Evolutionary conservation across 2,888 invertebrate species (phyloP), one percentile per base, ranked within the genome.

Genomic region (Drosophila birchii): DNA sequence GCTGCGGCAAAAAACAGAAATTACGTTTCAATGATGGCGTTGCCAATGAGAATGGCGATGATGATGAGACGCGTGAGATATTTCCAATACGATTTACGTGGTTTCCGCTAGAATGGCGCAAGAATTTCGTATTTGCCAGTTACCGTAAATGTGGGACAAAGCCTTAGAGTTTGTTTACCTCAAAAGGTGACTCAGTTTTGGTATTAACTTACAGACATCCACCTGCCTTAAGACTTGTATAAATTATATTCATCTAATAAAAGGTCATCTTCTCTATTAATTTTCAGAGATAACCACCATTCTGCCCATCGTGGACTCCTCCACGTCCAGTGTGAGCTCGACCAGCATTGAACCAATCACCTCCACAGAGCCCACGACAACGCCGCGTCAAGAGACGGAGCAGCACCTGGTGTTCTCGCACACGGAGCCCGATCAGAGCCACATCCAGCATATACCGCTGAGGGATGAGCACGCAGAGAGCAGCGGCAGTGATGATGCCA

Each of bases 311-410:
- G 29, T 79, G 43, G 51, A 53, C 6, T 53, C 51, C 20, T 34
- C 51, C 20, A 20, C 51, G 23, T 67, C 79, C 11, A 77, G 78
- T 34, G 45, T 81, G 58, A 68, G 89, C 20, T 88, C 84, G 16
- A 91, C 91, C 38, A 91, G 90, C 69, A 91, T 91, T 73, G 91
- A 91, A 61, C 91, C 91, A 16, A 91, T 91, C 58, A 89, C 83
- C 49, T 89, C 90, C n/a, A 91, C 91, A 7, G 91, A 91, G 47
- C 91, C 91, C 23, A 91, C 91, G 57, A 89, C 90, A 34, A 91
- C 91, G 38, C 90, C 91, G 14, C 85, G 80, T n/a, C 60, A 36
- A n/a, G 89, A 79, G 26, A 56, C 34, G 12, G 63, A 66, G 11
- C 69, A 75, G 41, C 72, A 78, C n/a, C 6, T 63, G 39, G 63